These are phyloP conservation scores for Urechis unicinctus DNA, from an alignment of 2,888 invertebrate species.

Conservation along the genomic window DNA sequence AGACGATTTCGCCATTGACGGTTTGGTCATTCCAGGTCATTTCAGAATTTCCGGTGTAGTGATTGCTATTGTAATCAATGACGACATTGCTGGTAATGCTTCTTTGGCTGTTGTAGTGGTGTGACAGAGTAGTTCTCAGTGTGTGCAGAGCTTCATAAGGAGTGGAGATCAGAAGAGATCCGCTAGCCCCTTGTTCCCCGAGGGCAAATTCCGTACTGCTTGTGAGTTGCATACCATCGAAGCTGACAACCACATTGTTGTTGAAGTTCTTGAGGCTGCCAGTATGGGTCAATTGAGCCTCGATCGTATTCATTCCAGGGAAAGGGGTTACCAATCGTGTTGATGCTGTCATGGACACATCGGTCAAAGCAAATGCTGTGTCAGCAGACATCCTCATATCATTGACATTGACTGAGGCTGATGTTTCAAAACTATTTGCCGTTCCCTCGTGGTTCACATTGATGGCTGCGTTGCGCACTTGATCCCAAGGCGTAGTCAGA, in stretches of 20 bases:
- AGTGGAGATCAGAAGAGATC: background rate
- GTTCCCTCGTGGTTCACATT: conserved; percentile 8
- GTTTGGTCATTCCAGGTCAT: conserved; percentile 4
- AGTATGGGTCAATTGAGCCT: conserved; percentile 4
- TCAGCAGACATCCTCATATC: background rate
- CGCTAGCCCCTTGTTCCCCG: background rate
- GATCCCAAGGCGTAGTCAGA: conserved; percentile 2
- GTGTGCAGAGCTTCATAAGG: background rate
- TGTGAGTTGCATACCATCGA: conserved; percentile 3
- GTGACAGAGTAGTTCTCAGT: background rate
- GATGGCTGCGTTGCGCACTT: background rate
- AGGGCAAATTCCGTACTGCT: conserved; percentile 2
- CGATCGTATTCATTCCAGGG: too few relatives aligned
- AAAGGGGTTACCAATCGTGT: conserved; percentile 5
- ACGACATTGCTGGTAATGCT: conserved; percentile 5
- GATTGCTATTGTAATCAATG: conserved; percentile 7
- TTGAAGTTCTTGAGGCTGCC: conserved; percentile 9
- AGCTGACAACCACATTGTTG: conserved; percentile 8
- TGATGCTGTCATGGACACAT: background rate
- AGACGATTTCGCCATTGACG: conserved; percentile 1
- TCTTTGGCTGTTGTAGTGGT: conserved; percentile 5
- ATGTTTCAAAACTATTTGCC: background rate
- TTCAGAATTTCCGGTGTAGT: conserved; percentile 7
- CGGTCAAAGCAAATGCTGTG: background rate
- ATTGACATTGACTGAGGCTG: background rate